These are phyloP conservation scores for Drosophila suzukii DNA, from an alignment of 1,140 invertebrate genomes.

Conservation along the genomic window DNA sequence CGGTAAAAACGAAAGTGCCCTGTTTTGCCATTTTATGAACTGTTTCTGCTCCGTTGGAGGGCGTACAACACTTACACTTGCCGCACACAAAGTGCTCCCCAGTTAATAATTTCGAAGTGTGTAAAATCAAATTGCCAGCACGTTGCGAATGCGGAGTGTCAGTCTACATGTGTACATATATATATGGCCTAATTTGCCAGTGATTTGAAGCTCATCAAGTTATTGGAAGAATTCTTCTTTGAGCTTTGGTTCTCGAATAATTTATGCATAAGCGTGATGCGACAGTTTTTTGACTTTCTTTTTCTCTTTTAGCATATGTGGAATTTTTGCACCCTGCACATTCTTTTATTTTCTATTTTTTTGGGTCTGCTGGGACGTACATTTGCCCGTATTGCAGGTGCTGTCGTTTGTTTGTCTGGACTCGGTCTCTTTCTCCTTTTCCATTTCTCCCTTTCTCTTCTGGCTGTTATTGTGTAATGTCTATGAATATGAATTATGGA, in stretches of 20 bases:
- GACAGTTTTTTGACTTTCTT: constrained; percentile 14
- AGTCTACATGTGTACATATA: constrained; percentile 8
- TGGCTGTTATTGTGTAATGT: constrained; percentile 53
- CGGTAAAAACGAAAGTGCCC: constrained; percentile 76
- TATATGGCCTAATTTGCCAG: constrained; percentile 54
- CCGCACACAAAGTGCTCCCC: constrained; percentile 80
- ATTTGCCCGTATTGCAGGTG: constrained; percentile 81
- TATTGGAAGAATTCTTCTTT: constrained; percentile 40
- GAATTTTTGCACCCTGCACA: constrained; percentile 71
- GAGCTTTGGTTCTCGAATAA: constrained; percentile 36
- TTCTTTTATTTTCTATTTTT: constrained; percentile 29
- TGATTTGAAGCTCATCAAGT: constrained; percentile 60
- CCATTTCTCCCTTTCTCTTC: constrained; percentile 19
- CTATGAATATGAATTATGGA: constrained; percentile 84
- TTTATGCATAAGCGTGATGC: constrained; percentile 64
- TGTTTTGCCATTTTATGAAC: constrained; percentile 77
- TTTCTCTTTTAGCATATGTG: constrained; percentile 58
- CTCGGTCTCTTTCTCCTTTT: constrained; percentile 15
- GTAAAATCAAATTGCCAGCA: constrained; percentile 77
- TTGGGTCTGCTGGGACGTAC: constrained; percentile 44
- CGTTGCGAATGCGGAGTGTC: constrained; percentile 25
- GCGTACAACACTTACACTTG: constrained; percentile 64
- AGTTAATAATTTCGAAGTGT: constrained; percentile 79
- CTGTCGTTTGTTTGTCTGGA: constrained; percentile 72
- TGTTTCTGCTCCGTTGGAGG: constrained; percentile 30